Base-by-base conservation (phyloP, 2,888 invertebrate genomes). In the Agrochola circellaris region DNA sequence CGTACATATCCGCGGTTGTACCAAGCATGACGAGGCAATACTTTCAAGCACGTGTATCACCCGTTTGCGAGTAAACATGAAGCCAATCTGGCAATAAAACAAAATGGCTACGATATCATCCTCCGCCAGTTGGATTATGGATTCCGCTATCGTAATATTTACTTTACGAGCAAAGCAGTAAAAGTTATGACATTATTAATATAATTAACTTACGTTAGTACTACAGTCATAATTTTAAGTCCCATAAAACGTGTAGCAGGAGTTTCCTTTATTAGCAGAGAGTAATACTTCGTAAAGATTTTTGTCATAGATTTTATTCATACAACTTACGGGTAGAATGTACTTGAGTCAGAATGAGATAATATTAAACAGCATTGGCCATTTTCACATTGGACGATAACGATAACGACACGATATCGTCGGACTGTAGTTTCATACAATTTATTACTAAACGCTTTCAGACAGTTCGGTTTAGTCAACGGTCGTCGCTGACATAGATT, bases 131-230 rank as follows among this genome's bases (percentile, higher is more conserved):
- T 15, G 72, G 23, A 75, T 87, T 75, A 84, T 73, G 85, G 81
- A 84, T 84, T 64, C 34, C 20, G 68, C 79, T 61, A 79, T 73
- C 74, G 69, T 87, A 79, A 87, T 84, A 87, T 70, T 70, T 56
- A 87, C 76, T 84, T 84, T 85, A 87, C 82, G 86, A 87, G 64
- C 48, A 7, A 67, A 48, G 71, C 64, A 76, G 77, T 77, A 85
- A 87, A 85, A 85, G 72, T 85, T 87, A 87, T 85, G 70, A 70
- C 74, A 67, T 81, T 85, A 85, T 65, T 85, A 87, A 77, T 81
- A 81, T 81, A 87, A 87, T 85, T 85, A 72, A 85, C 82, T 87
- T 69, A 58, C 62, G 82, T 84, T 67, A 51, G 51, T 79, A 83
- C 42, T 64, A 20, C 38, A 66, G 45, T 79, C 51, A 74, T 87